Conservation (phyloP, 2,113 vertebrate genomes). For the Corythaeola cristata region DNA sequence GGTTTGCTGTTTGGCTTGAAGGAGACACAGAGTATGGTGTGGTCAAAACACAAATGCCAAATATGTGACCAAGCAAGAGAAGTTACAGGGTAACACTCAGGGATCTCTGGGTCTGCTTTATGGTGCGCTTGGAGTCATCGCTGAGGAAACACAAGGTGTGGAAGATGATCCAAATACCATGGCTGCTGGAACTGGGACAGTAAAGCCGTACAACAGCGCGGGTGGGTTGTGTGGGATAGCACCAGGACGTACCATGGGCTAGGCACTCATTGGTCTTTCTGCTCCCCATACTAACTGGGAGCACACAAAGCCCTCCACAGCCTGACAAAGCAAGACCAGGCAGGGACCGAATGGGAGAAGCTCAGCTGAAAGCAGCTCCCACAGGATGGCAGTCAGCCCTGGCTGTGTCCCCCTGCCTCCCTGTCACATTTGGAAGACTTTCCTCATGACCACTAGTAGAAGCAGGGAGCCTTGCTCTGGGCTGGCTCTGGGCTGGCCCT, state of each 20-base stretch:
- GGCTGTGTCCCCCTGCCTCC: no score
- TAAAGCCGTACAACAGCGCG: neutral
- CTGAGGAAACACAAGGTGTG: neutral
- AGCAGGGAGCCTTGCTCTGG: neutral
- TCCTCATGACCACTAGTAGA: neutral
- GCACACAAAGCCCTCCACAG: constrained; percentile 73
- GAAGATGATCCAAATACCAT: neutral
- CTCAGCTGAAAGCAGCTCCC: neutral
- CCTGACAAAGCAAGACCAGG: neutral
- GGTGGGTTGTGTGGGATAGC: constrained; percentile 79
- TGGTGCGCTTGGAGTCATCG: neutral
- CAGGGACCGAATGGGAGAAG: neutral
- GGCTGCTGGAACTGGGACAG: neutral
- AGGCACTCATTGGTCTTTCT: constrained; percentile 81
- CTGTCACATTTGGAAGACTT: neutral
- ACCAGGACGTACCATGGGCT: constrained; percentile 77
- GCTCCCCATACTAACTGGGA: constrained; percentile 87
- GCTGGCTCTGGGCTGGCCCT: neutral
- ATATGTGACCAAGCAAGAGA: neutral
- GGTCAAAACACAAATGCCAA: neutral
- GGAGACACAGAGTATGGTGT: neutral
- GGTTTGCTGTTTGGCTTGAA: neutral
- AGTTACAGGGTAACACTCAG: neutral
- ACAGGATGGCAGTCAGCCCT: neutral
- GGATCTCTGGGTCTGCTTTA: neutral